phyloP scores from a whole-genome alignment of 2,113 vertebrate genomes.

The Hippolais icterina region DNA sequence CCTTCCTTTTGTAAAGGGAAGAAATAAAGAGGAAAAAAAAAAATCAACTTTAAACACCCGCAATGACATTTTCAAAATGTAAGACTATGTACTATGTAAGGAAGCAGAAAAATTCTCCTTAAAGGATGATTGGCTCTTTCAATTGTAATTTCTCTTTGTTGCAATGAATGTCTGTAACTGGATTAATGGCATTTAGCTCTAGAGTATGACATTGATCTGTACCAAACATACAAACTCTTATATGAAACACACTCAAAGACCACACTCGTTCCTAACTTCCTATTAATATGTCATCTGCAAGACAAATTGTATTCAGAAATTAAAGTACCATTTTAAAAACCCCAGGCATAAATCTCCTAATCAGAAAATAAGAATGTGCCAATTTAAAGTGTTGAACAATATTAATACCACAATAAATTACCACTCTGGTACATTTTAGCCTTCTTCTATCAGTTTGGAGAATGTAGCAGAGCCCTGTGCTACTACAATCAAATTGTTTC shows the following conservation, averaged over 20 bases:
- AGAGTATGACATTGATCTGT: constrained; percentile 47
- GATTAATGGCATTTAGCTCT: constrained; percentile 67
- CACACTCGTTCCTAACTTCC: constrained; percentile 40
- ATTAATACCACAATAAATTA: constrained; percentile 54
- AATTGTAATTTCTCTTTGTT: constrained; percentile 64
- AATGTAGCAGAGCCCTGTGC: not conserved
- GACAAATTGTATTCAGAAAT: constrained; percentile 61
- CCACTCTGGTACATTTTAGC: not conserved
- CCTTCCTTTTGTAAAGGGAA: not conserved
- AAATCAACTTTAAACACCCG: not conserved
- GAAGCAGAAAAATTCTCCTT: constrained; percentile 36
- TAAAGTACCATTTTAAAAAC: constrained; percentile 60
- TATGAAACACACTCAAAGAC: constrained; percentile 52
- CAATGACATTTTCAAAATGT: constrained; percentile 39
- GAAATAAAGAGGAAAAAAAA: not conserved
- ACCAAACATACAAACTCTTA: constrained; percentile 52
- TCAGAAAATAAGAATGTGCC: constrained; percentile 63
- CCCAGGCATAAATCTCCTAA: constrained; percentile 19
- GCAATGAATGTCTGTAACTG: constrained; percentile 47
- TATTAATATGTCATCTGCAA: constrained; percentile 65
- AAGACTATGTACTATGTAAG: not conserved
- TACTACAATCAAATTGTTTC: not conserved
- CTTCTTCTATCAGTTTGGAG: not conserved
- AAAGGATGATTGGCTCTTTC: constrained; percentile 18
- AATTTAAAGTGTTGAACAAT: constrained; percentile 45